Conservation (phyloP, 2,888 invertebrate genomes). For the Oscheius sp. region DNA sequence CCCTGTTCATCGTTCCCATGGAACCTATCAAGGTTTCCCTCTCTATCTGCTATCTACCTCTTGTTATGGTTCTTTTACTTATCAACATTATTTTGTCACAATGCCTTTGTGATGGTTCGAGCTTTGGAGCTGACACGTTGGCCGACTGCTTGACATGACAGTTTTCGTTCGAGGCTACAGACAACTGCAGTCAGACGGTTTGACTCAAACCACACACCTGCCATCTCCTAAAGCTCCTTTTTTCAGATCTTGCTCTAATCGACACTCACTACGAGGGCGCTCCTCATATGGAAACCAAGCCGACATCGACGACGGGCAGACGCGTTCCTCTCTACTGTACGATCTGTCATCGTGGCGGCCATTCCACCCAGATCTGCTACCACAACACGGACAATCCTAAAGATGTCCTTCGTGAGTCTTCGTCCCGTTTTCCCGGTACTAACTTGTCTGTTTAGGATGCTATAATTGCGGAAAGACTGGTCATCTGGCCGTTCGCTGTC, state of each 20-base stretch:
- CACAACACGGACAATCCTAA: conserved; percentile 5
- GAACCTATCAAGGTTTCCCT: too few species aligned
- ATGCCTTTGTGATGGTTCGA: too few species aligned
- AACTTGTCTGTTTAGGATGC: conserved; percentile 6
- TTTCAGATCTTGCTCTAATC: neutral
- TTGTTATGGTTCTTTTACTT: too few species aligned
- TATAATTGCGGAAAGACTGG: conserved; percentile 19
- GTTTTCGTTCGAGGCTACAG: too few species aligned
- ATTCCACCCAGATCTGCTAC: neutral
- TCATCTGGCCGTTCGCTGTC: conserved; percentile 19
- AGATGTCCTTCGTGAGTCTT: conserved; percentile 12
- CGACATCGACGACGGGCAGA: neutral
- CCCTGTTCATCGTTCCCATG: too few species aligned
- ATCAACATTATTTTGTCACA: too few species aligned
- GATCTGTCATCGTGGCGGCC: conserved; percentile 1
- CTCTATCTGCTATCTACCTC: too few species aligned
- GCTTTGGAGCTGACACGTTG: too few species aligned
- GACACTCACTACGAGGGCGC: conserved; percentile 4
- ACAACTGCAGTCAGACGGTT: too few species aligned
- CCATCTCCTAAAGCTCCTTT: neutral
- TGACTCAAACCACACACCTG: too few species aligned
- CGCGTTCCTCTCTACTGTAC: neutral
- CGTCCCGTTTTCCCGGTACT: neutral
- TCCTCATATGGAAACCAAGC: neutral
- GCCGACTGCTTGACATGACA: too few species aligned